Evolutionary conservation across 2,113 vertebrate genomes (phyloP), one percentile per base, ranked within the genome.

Genomic region (Paracanthobrama guichenoti): DNA sequence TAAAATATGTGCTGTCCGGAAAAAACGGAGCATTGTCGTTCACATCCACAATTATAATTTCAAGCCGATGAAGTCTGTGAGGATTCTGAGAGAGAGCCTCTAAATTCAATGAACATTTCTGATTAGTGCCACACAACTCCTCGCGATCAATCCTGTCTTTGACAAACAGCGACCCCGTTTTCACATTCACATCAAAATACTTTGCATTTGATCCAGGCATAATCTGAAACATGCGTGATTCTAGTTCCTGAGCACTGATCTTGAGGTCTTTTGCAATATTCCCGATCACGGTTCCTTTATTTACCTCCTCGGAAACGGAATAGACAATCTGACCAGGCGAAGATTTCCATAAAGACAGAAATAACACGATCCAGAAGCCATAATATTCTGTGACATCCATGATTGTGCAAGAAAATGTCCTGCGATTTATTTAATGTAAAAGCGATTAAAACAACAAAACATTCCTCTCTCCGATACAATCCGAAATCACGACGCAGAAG

Each of bases 241-340:
- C 86, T 4, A 95, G 79, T 62, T 93, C 90, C 35, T 89, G 88
- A 16, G 88, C 80, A 62, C 81, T 92, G 2, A 95, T 86, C 67
- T 93, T 92, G 57, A 95, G 86, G 86, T 94, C 94, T 86, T 93
- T 94, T 0, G 92, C 92, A 6, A 95, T 88, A 88, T 94, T 94
- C 75, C 94, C 94, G 66, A 95, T 91, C 31, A 90, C 80, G 0
- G 93, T 91, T 31, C 93, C 94, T 85, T 90, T 92, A 80, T 91
- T 87, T 77, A 88, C 88, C 84, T 95, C 94, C 87, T 95, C 95
- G 2, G 91, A 89, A 74, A 95, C 50, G 0, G 90, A 90, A 78
- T 95, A 95, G 6, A 91, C 90, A 55, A 92, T 91, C 67, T 95
- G 92, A 82, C 90, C 90, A 11, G 46, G 85, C 53, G 90, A 90